These are phyloP conservation scores for Enteromius anoplus DNA, from an alignment of 2,797 vertebrate species.

Conservation along the genomic window DNA sequence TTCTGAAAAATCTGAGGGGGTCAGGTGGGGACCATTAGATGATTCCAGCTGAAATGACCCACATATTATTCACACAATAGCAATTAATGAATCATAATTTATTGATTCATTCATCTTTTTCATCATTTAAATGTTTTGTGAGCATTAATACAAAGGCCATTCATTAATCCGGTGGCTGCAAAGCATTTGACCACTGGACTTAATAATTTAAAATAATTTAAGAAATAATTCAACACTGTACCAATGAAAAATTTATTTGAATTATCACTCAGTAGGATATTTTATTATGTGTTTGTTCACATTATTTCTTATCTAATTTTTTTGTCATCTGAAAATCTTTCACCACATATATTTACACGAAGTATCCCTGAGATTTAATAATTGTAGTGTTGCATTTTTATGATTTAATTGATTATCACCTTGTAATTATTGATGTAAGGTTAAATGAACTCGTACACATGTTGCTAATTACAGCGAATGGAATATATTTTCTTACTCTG, in stretches of 20 bases:
- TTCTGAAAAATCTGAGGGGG: too few relatives aligned
- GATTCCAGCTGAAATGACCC: too few relatives aligned
- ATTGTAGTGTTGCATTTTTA: background rate
- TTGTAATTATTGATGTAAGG: background rate
- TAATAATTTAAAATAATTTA: background rate
- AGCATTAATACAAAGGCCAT: background rate
- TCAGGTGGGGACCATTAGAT: too few relatives aligned
- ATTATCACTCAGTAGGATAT: background rate
- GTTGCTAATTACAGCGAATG: background rate
- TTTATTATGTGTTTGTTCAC: background rate
- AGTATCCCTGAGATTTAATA: background rate
- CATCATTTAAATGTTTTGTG: background rate
- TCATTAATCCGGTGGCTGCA: background rate
- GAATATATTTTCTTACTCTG: background rate
- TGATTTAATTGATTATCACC: background rate
- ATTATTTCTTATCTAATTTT: background rate
- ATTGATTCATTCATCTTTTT: background rate
- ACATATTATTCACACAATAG: background rate
- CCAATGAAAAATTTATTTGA: background rate
- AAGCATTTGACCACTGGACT: background rate
- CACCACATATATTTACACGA: background rate
- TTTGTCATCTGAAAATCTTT: background rate
- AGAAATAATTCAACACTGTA: background rate
- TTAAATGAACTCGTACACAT: background rate
- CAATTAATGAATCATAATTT: background rate